Conservation (phyloP, 2,797 vertebrate genomes). For the Peromyscus nudipes region DNA sequence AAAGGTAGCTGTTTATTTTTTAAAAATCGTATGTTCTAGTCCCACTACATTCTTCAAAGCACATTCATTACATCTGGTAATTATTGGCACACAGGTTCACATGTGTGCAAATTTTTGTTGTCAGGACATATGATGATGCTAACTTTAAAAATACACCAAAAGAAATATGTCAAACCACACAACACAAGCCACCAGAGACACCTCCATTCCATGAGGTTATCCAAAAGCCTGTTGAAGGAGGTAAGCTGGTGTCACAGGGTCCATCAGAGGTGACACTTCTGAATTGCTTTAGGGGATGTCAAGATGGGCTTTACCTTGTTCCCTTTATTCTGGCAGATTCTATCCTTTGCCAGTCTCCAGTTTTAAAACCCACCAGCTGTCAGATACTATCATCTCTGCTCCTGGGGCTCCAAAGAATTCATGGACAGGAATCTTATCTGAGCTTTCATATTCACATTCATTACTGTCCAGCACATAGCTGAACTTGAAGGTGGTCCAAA, state of each 20-base stretch:
- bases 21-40: not conserved
- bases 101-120: not conserved
- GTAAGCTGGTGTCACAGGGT: not conserved
- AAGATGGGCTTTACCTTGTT: accelerated
- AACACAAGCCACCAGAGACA: not conserved
- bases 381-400: not conserved
- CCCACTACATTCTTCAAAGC: not conserved
- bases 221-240: not conserved
- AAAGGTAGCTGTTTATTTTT: not conserved
- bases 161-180: accelerated
- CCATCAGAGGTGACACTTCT: not conserved
- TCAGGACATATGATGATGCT: not conserved
- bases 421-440: not conserved
- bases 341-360: not conserved
- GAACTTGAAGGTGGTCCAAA: not conserved
- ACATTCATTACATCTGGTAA: not conserved
- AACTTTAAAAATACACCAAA: not conserved
- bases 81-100: not conserved
- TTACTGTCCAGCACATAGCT: not conserved
- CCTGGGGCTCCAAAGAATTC: not conserved
- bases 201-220: not conserved
- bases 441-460: not conserved
- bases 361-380: not conserved
- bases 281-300: accelerated
- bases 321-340: not conserved